phyloP scores from a whole-genome alignment of 2,113 vertebrate genomes.

The Craseonycteris thonglongyai region DNA sequence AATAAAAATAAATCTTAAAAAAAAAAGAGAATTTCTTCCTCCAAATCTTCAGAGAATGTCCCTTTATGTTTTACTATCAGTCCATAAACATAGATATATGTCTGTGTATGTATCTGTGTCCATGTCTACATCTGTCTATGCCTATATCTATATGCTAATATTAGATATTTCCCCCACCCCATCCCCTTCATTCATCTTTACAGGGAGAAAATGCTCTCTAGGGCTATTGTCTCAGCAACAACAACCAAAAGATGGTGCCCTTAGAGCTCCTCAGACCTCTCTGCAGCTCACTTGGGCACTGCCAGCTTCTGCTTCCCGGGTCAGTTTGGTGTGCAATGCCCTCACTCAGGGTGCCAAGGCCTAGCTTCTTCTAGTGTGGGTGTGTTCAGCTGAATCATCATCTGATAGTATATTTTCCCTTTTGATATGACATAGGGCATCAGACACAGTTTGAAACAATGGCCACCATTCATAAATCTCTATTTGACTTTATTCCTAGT shows the following conservation, averaged over 20 bases:
- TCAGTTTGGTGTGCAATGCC: background rate
- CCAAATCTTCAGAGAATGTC: background rate
- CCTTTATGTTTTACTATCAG: background rate
- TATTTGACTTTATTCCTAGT: background rate
- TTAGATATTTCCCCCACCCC: background rate
- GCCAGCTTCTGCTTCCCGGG: background rate
- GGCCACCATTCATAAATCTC: background rate
- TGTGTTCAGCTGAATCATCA: background rate
- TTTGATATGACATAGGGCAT: background rate
- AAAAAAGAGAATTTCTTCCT: background rate
- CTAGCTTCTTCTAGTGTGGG: background rate
- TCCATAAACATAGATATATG: background rate
- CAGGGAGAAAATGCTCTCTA: background rate
- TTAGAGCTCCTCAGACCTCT: background rate
- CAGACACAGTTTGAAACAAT: background rate
- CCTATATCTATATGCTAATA: background rate
- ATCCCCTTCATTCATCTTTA: background rate
- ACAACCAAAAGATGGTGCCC: background rate
- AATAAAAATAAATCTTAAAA: too few relatives aligned
- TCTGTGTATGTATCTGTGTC: background rate
- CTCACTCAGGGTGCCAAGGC: accelerated
- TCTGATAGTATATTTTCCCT: slow-evolving; percentile 10
- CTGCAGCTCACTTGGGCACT: background rate
- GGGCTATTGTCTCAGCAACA: background rate
- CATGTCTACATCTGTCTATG: background rate